phyloP scores from a whole-genome alignment of 2,888 invertebrate species.

The Polyploca ridens region DNA sequence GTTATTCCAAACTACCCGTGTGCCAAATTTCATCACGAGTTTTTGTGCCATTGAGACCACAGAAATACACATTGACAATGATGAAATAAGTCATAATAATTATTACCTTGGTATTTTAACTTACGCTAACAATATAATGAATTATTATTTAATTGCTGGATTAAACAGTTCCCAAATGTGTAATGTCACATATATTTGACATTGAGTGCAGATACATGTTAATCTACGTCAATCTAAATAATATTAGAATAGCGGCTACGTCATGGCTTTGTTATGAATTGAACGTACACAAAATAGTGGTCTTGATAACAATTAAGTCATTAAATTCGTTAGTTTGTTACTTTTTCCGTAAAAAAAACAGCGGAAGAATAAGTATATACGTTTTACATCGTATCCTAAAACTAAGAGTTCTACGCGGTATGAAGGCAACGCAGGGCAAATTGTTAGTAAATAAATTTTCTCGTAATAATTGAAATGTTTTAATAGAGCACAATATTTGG shows the following conservation, averaged over 20 bases:
- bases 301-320: background rate
- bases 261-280: conserved; percentile 33
- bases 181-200: conserved; percentile 31
- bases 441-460: background rate
- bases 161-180: conserved; percentile 3
- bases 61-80: no score
- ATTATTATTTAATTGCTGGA: background rate
- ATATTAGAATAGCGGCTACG: conserved; percentile 49
- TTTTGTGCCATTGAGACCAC: no score
- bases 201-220: conserved; percentile 43
- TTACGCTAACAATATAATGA: background rate
- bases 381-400: no score
- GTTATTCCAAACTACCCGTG: no score
- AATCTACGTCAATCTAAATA: conserved; percentile 60
- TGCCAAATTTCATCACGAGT: no score
- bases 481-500: background rate
- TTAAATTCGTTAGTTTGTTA: background rate
- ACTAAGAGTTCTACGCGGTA: no score
- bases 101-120: no score
- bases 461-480: background rate
- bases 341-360: no score
- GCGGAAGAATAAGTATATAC: no score
- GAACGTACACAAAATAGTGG: conserved; percentile 14
- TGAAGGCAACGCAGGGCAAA: background rate
- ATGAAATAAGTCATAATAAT: no score